Base-by-base conservation (phyloP, 2,888 invertebrate genomes). In the Busseola fusca region DNA sequence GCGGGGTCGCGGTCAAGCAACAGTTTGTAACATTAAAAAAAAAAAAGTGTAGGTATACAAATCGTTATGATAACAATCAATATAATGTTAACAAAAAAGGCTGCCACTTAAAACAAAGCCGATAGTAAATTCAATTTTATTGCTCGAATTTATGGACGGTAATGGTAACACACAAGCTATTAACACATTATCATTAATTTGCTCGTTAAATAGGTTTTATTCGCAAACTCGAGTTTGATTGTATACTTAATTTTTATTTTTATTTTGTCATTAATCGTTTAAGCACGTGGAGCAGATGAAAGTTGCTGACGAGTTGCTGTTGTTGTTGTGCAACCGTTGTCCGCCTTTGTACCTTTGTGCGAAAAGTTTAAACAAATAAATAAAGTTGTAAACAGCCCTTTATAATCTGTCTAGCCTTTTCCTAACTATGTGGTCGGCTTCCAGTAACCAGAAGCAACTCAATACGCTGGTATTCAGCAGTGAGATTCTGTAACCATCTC, bases 111-210 rank as follows among this genome's bases (percentile, higher is more conserved):
- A 64, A 75, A 56, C 57, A 58, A 62, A 54, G 40, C 60, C 25
- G 10, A 45, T 57, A 80, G 14, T 68, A 63, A 72, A 72, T 68
- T 30, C 0, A 16, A 56, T 67, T 77, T 72, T 50, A 82, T 48
- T 82, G 65, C 50, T 73, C 21, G 1, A 68, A 57, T 78, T 69
- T 74, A 79, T 68, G 40, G 16, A 48, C 59, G 16, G 45, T 78
- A 67, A 68, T 78, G 79, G 79, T 57, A 64, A 60, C 68, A 73
- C 79, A 57, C 52, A 42, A 37, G 1, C 14, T 63, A 64, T 79
- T 69, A 82, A 73, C 72, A 37, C 54, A n/a, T 81, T 81, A 63
- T 52, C 56, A 56, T 79, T 73, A 79, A 56, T 79, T 72, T 69
- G 45, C 40, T 64, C 63, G 40, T 82, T 73, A 73, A 63, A 59